Conservation (phyloP, 2,797 vertebrate genomes). For the Eremophila alpestris region DNA sequence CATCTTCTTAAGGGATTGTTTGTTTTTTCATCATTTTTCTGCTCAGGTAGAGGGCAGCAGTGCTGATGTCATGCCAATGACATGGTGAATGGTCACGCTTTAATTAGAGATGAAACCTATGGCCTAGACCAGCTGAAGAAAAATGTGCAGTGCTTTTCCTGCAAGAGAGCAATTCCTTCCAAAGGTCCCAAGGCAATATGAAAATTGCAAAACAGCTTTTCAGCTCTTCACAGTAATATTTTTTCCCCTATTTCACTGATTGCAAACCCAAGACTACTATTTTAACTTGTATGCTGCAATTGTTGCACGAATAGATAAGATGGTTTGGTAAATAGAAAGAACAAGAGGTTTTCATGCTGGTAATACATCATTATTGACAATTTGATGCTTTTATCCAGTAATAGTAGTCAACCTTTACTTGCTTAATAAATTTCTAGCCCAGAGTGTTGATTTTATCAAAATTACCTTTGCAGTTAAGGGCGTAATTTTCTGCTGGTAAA, state of each 20-base stretch:
- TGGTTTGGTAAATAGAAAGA: not conserved
- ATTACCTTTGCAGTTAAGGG: slow-evolving; percentile 2
- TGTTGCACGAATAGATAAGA: not conserved
- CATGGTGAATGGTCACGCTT: not conserved
- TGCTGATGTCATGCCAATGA: not conserved
- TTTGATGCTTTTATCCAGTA: slow-evolving; percentile 8
- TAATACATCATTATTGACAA: not conserved
- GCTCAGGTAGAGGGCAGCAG: not conserved
- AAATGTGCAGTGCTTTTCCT: not conserved
- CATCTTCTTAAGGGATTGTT: not conserved
- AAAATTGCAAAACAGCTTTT: not conserved
- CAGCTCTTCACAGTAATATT: not conserved
- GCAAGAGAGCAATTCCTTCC: not conserved
- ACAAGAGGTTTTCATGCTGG: not conserved
- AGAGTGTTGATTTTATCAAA: slow-evolving; percentile 39
- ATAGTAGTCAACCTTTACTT: slow-evolving; percentile 15
- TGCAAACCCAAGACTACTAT: not conserved
- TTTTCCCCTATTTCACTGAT: not conserved
- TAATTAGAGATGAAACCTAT: not conserved
- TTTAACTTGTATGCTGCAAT: not conserved
- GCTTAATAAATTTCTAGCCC: slow-evolving; percentile 29
- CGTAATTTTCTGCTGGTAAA: slow-evolving; percentile 11
- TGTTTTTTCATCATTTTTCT: not conserved
- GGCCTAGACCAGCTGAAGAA: rapidly evolving
- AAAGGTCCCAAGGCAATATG: not conserved